Conservation (phyloP, 2,888 invertebrate species). For the Chironomus tentans region DNA sequence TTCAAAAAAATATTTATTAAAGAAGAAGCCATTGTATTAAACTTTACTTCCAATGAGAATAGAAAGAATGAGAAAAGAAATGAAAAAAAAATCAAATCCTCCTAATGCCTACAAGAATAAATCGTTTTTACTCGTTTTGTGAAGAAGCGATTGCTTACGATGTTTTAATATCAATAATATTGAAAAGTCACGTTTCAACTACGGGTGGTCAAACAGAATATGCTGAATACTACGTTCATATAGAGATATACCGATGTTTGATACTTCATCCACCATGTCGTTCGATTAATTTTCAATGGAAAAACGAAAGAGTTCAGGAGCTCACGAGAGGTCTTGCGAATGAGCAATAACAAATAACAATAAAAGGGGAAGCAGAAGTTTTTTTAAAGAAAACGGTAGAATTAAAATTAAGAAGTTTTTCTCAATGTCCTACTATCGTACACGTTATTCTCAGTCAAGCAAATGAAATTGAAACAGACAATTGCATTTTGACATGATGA, state of each 20-base stretch:
- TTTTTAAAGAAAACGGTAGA: background rate
- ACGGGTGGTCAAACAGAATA: conserved; percentile 7
- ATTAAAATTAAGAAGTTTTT: conserved; percentile 20
- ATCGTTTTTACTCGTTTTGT: background rate
- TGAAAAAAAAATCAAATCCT: background rate
- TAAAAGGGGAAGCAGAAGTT: background rate
- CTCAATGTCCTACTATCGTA: background rate
- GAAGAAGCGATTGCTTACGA: background rate
- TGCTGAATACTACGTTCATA: too few species aligned
- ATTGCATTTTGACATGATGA: too few species aligned
- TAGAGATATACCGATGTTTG: background rate
- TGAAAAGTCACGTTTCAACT: conserved; percentile 19
- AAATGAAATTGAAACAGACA: background rate
- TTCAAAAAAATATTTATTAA: too few species aligned
- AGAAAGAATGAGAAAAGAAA: background rate
- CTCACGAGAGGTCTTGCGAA: conserved; percentile 19
- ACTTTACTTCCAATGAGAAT: too few species aligned
- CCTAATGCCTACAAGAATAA: background rate
- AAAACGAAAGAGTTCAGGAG: conserved; percentile 13
- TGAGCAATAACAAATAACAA: conserved; percentile 18
- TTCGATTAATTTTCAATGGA: conserved; percentile 22
- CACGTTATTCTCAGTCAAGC: background rate
- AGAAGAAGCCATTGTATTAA: too few species aligned
- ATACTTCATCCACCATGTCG: background rate
- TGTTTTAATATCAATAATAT: conserved; percentile 17